These are phyloP conservation scores for Biston stratarius DNA, from an alignment of 2,888 invertebrate genomes.

Conservation along the genomic window DNA sequence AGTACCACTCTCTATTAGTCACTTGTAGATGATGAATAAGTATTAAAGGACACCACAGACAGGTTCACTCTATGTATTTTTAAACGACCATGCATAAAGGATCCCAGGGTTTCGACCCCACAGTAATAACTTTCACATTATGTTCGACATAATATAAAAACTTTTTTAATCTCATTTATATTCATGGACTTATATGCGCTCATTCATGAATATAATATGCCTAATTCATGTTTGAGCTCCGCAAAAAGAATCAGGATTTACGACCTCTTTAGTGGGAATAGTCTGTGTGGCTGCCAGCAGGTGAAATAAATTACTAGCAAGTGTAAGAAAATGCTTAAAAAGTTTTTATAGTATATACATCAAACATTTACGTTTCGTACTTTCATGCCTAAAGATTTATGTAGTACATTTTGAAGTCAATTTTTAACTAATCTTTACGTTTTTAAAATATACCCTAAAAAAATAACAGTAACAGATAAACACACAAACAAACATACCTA, in stretches of 20 bases:
- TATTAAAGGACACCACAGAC: background rate
- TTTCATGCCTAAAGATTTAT: background rate
- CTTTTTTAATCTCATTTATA: constrained; percentile 68
- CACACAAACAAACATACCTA: too few species aligned
- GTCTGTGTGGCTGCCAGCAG: constrained; percentile 30
- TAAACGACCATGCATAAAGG: constrained; percentile 31
- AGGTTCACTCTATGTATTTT: constrained; percentile 14
- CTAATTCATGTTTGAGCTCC: constrained; percentile 46
- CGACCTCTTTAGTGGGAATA: constrained; percentile 33
- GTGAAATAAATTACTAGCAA: constrained; percentile 32
- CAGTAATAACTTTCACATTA: constrained; percentile 45
- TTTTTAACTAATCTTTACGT: too few species aligned
- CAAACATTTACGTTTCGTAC: background rate
- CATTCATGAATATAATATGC: constrained; percentile 59
- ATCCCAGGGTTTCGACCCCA: constrained; percentile 20
- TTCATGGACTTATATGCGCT: constrained; percentile 59
- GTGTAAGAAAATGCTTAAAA: constrained; percentile 9
- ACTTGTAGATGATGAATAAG: background rate
- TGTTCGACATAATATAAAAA: constrained; percentile 55
- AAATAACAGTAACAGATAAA: too few species aligned
- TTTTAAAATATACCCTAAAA: too few species aligned
- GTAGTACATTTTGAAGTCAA: too few species aligned
- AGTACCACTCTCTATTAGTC: background rate
- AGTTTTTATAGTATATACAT: background rate
- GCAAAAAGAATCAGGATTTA: constrained; percentile 45